Evolutionary conservation across 2,797 vertebrate species (phyloP), one percentile per base, ranked within the genome.

Genomic region (Schizopygopsis pylzovi): DNA sequence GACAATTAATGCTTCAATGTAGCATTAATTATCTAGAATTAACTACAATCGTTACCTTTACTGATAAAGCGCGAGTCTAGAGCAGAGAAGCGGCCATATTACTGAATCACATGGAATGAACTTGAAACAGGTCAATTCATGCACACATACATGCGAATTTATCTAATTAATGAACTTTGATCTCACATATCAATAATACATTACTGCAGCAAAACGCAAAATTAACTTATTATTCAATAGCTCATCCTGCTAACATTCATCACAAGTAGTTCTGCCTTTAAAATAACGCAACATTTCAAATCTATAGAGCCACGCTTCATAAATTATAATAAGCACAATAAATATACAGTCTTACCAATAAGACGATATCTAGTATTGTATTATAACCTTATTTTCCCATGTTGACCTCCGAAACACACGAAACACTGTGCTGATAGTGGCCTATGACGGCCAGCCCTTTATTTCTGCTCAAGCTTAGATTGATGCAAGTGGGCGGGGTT

Each of bases 331-430:
- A 33, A 37, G 11, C 61, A 81, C 52, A 65, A 20, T 4, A 77
- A 49, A 28, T 7, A 78, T 18, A 41, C 3, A 70, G 45, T 11
- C 86, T 86, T 87, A 89, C 88, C 86, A 33, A 77, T 20, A 49
- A 43, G 59, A 25, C 39, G 47, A 5, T 71, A 56, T 81, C 28
- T 59, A 4, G n/a, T 20, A 49, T 37, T 16, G 22, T 15, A 18
- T 1, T 72, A n/a, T 47, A 52, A 33, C 71, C 25, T 72, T 49
- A 81, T 79, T 28, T 77, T 67, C 22, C 20, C 54, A 72, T 85
- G 1, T 20, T 47, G 71, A 77, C 43, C 63, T 83, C 80, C 37
- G 13, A 43, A 20, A 16, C 49, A 15, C 37, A 63, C 20, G 41
- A n/a, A 22, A 63, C 47, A n/a, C 37, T 2, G 16, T 25, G 28